Conservation (phyloP, 2,797 vertebrate species). For the Alfaro cultratus region DNA sequence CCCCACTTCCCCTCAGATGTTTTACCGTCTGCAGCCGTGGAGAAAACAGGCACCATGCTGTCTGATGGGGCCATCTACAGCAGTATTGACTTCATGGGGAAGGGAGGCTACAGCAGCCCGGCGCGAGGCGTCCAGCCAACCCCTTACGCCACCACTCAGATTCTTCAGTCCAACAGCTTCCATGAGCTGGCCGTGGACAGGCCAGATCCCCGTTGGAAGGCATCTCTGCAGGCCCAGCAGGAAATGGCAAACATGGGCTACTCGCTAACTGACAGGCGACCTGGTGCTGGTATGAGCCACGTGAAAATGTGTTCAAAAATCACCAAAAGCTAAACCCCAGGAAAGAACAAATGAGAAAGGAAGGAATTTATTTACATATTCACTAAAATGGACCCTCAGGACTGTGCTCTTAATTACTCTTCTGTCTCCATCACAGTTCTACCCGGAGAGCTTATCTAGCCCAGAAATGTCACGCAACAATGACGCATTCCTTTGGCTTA, state of each 20-base stretch:
- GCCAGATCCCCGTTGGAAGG: conserved; percentile 96
- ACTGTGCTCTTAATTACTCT: conserved; percentile 78
- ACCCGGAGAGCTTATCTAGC: conserved; percentile 78
- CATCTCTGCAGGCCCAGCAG: conserved; percentile 92
- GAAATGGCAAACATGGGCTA: conserved; percentile 94
- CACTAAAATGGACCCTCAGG: conserved; percentile 70
- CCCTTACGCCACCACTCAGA: conserved; percentile 96
- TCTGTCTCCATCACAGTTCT: conserved; percentile 73
- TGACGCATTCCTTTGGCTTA: conserved; percentile 73
- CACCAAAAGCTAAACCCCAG: conserved; percentile 27
- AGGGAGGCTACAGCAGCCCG: conserved; percentile 93
- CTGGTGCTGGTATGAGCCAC: conserved; percentile 87
- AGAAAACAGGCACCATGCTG: conserved; percentile 96
- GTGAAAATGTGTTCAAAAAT: conserved; percentile 24
- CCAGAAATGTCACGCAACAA: conserved; percentile 82
- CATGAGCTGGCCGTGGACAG: conserved; percentile 95
- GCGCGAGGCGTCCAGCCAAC: conserved; percentile 90
- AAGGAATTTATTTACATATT: conserved; percentile 76
- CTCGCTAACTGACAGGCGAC: conserved; percentile 92
- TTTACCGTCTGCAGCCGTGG: conserved; percentile 89
- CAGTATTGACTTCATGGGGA: conserved; percentile 98
- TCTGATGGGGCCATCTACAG: conserved; percentile 99
- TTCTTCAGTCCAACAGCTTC: conserved; percentile 96
- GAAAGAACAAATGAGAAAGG: conserved; percentile 38
- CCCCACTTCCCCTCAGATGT: conserved; percentile 81